Evolutionary conservation across 2,888 invertebrate species (phyloP).

Genomic region (Gastrophysa polygoni): DNA sequence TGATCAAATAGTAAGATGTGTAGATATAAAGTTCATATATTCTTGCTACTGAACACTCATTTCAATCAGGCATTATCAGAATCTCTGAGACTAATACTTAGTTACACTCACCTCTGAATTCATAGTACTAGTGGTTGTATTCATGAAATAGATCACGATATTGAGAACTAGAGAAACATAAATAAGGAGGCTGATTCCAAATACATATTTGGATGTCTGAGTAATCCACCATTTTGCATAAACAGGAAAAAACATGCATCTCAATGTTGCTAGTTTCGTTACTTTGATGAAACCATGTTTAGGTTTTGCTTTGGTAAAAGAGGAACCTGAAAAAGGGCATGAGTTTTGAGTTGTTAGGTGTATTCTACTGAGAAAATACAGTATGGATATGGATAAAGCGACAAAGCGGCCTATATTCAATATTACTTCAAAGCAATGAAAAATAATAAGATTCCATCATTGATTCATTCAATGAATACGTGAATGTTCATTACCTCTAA

Average conservation of each 20-base stretch:
- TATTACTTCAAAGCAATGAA: no score
- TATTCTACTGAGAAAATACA: no score
- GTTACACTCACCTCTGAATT: slow-evolving; percentile 44
- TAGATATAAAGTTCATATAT: no score
- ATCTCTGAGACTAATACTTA: no score
- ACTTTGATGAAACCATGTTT: slow-evolving; percentile 89
- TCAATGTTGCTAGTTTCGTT: slow-evolving; percentile 79
- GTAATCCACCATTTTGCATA: slow-evolving; percentile 89
- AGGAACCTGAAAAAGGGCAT: slow-evolving; percentile 73
- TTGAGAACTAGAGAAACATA: slow-evolving; percentile 78
- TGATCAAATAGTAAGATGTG: no score
- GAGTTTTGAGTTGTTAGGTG: not conserved
- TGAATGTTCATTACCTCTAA: slow-evolving; percentile 71
- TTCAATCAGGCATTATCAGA: no score
- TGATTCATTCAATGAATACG: slow-evolving; percentile 1
- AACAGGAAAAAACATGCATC: slow-evolving; percentile 83
- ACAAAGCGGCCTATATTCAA: no score
- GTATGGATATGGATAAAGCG: no score
- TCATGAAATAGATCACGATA: slow-evolving; percentile 50
- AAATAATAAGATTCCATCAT: no score
- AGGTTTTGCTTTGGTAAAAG: slow-evolving; percentile 95
- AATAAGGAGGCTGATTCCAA: slow-evolving; percentile 74
- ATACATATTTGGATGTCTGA: slow-evolving; percentile 82
- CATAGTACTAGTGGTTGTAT: slow-evolving; percentile 9
- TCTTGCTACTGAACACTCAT: no score